These are phyloP conservation scores for Onychostruthus taczanowskii DNA, from an alignment of 2,113 vertebrate species.

Conservation along the genomic window DNA sequence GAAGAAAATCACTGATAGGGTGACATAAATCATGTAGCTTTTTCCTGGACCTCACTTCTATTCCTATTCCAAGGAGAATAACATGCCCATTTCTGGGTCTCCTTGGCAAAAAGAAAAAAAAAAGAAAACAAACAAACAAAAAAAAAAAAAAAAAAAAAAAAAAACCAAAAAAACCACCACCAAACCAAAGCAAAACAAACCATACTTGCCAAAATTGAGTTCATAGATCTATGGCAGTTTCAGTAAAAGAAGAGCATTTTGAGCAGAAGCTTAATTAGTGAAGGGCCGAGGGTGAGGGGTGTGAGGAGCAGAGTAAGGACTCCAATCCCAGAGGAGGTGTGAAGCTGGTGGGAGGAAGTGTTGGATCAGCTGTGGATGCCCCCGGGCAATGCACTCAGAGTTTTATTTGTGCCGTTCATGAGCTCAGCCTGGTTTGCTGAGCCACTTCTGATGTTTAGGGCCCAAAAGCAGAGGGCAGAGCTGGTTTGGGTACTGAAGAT, in stretches of 20 bases:
- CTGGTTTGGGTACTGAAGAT: background rate
- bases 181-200: no score
- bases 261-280: background rate
- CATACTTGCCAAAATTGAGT: background rate
- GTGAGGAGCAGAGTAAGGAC: background rate
- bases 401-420: background rate
- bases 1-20: constrained; percentile 2
- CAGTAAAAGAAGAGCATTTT: background rate
- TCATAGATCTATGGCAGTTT: background rate
- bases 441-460: fast-evolving
- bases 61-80: background rate
- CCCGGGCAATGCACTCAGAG: background rate
- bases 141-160: background rate
- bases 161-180: background rate
- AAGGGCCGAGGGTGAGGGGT: background rate
- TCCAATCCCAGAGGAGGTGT: background rate
- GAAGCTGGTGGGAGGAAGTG: background rate
- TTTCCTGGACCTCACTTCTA: background rate
- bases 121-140: background rate
- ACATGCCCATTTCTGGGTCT: background rate
- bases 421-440: background rate
- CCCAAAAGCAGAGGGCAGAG: background rate
- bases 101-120: background rate
- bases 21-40: constrained; percentile 2
- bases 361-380: background rate